Evolutionary conservation across 2,113 vertebrate genomes (phyloP).

Genomic region (Eurypyga helias): DNA sequence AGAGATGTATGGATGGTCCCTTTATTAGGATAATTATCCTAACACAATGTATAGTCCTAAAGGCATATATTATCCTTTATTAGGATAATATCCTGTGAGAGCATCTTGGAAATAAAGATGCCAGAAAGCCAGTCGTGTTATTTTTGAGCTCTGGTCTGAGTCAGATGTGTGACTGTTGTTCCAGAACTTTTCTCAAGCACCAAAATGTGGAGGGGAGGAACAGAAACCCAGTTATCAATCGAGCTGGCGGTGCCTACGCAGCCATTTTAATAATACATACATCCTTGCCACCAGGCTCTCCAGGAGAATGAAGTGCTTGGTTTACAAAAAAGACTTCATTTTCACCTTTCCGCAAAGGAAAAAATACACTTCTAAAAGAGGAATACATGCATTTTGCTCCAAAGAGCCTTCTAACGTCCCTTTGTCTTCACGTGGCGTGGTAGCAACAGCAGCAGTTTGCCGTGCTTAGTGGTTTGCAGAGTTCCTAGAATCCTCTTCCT

Average conservation of each 20-base stretch:
- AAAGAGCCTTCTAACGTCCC: neutral
- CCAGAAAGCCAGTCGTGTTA: neutral
- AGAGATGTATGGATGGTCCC: neutral
- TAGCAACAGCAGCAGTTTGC: neutral
- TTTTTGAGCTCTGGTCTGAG: neutral
- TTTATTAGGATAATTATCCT: neutral
- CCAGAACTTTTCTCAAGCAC: neutral
- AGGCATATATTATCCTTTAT: neutral
- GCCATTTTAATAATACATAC: neutral
- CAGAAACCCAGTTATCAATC: neutral
- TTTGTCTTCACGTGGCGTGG: accelerated
- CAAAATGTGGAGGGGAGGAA: neutral
- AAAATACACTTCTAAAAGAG: neutral
- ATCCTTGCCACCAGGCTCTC: neutral
- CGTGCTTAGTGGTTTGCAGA: neutral
- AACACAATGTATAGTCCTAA: no score
- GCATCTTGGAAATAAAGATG: neutral
- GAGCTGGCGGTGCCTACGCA: neutral
- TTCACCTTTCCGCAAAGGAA: neutral
- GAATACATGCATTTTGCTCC: neutral
- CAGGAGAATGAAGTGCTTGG: neutral
- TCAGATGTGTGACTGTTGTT: neutral
- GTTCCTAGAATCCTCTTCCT: neutral
- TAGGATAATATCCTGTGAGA: neutral
- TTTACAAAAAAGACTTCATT: neutral